phyloP scores from a whole-genome alignment of 2,888 invertebrate genomes.

The Sminthurides aquaticus region DNA sequence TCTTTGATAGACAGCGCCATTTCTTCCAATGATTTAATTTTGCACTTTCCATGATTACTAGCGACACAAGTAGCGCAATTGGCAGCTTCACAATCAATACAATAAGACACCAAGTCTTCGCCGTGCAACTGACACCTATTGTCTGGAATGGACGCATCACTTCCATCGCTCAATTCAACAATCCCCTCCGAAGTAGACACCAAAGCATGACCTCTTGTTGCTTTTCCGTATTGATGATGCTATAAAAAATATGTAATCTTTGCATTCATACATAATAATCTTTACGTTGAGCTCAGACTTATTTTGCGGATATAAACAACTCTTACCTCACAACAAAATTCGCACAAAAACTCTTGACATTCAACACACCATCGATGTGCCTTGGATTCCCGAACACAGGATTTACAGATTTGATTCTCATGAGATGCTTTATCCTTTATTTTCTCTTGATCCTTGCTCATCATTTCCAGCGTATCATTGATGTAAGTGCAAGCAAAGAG shows the following conservation, averaged over 20 bases:
- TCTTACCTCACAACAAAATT: constrained; percentile 23
- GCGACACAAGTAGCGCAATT: constrained; percentile 10
- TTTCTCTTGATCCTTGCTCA: constrained; percentile 3
- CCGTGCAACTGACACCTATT: constrained; percentile 16
- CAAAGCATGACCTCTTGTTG: constrained; percentile 14
- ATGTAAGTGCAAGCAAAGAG: constrained; percentile 6
- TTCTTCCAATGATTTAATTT: constrained; percentile 1
- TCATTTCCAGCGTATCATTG: constrained; percentile 13
- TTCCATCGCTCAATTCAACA: constrained; percentile 13
- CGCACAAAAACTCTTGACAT: constrained; percentile 27
- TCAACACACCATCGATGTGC: constrained; percentile 22
- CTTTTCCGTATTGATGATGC: constrained; percentile 19
- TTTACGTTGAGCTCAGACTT: not conserved
- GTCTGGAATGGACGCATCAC: constrained; percentile 7
- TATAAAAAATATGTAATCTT: too few relatives aligned
- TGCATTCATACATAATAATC: not conserved
- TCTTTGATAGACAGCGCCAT: constrained; percentile 3
- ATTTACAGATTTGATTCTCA: constrained; percentile 18
- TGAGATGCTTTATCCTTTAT: constrained; percentile 5
- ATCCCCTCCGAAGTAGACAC: constrained; percentile 18
- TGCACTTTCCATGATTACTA: constrained; percentile 1
- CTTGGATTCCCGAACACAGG: constrained; percentile 19
- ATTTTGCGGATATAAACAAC: too few relatives aligned
- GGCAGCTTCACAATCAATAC: constrained; percentile 11
- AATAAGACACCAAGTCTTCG: constrained; percentile 13